Evolutionary conservation across 2,113 vertebrate species (phyloP), one percentile per base, ranked within the genome.

Genomic region (Misgurnus anguillicaudatus): DNA sequence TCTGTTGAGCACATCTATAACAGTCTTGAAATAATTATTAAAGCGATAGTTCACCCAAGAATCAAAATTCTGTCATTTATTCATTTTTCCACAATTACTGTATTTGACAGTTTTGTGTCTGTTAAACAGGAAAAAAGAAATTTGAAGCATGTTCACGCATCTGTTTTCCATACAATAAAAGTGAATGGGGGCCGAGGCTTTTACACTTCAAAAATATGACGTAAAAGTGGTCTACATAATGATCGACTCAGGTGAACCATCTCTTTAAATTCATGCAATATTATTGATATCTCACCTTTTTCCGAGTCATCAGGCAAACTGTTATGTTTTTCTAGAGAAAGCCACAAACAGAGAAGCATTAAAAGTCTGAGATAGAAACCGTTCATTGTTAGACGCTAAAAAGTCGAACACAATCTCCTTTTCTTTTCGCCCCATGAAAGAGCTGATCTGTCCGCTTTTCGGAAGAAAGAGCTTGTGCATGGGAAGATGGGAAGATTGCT

Each of bases 401-500:
- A 88, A 85, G 83, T 87, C 71, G 67, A 78, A 87, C 81, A 85
- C 75, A 78, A 51, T 65, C 48, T 74, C 70, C 81, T 85, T 71
- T 84, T 86, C 73, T 77, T 64, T 67, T 47, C 31, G 6, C 31
- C 72, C 75, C 80, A 92, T 82, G 88, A 90, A 89, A 78, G 84
- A 85, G 75, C 80, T 62, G 75, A 89, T 87, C 84, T 57, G 62
- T 86, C 77, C 79, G 84, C 86, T 85, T 70, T 14, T 61, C 58
- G 69, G 82, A 78, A 89, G 85, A 90, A 88, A 90, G 85, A 83
- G 84, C 63, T 68, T 87, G 81, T 63, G 86, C 88, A 90, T 89
- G 88, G 88, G 87, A 90, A 91, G 91, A 91, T 89, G 85, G 85
- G 87, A 87, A 89, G 89, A 90, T 88, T 90, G 89, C 85, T 84